Evolutionary conservation across 2,888 invertebrate genomes (phyloP), one percentile per base, ranked within the genome.

Genomic region (Xestobium rufovillosum): DNA sequence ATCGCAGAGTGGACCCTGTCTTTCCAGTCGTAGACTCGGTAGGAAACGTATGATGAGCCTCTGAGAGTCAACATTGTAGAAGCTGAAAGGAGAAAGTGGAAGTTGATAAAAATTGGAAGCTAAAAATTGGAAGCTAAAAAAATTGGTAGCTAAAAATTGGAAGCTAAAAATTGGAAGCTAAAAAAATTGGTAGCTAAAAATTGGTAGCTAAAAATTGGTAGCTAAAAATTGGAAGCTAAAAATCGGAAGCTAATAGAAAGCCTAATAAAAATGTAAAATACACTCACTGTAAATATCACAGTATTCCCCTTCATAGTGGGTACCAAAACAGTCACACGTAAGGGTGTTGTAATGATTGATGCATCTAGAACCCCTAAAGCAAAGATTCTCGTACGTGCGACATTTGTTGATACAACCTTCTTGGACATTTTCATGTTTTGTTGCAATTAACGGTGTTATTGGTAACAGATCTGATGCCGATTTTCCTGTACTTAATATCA

Each of bases 241-340:
- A n/a, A n/a, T n/a, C n/a, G n/a, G n/a, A n/a, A n/a, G n/a, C n/a
- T n/a, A n/a, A n/a, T n/a, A n/a, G n/a, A n/a, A n/a, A n/a, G 23
- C n/a, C 6, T 19, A 8, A 19, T n/a, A 19, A 19, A 8, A 8
- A 19, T n/a, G 23, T 8, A 6, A 8, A n/a, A 19, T 19, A n/a
- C n/a, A 73, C 80, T 76, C 70, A 92, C 92, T 89, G 61, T 85
- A 86, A 52, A 87, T 83, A 68, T 91, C 88, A 67, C 94, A 95
- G 49, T 83, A 80, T 52, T 87, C 85, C 48, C 92, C 94, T 67
- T 94, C 92, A 63, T 89, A 90, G 53, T 80, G 75, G 2, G 90
- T 90, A 13, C 89, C 90, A 57, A 91, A 94, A 63, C 95, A 95
- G 61, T 94, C 91, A 60, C 94, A 95, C 11, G 85, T 82, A 41